Evolutionary conservation across 2,797 vertebrate genomes (phyloP), one percentile per base, ranked within the genome.

Genomic region (Coregonus suidteri): DNA sequence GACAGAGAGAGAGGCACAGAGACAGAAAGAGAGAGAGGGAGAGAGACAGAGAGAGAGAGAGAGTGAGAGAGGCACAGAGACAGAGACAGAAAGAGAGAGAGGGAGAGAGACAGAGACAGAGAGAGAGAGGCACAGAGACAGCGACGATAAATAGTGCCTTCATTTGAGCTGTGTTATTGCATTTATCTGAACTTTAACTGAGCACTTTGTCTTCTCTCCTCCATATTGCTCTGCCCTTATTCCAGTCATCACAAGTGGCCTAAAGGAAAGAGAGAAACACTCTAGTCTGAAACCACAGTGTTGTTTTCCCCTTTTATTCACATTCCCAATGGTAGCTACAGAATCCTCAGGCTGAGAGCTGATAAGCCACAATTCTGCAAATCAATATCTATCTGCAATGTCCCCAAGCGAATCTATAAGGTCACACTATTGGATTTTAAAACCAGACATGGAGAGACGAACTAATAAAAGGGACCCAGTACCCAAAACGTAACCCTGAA

Each of bases 391-490:
- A 84, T 89, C 86, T 88, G 78, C 79, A 71, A 77, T 75, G 84
- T 84, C 83, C 89, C 88, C 74, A 62, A 80, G 85, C 85, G 86
- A 79, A 81, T 88, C 85, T 82, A 80, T 91, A 94, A 93, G 92
- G 92, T 93, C 89, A 90, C 82, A 79, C 80, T 89, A 94, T 94
- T 80, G 90, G 90, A 91, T 91, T 92, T 83, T 65, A 76, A 80
- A 86, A 71, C 72, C 74, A 80, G 79, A 79, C 78, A 74, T 59
- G 72, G 76, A 77, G 85, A 90, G 86, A 79, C 3, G 62, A 72
- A 62, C 79, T 81, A 34, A 84, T 85, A 84, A 84, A 83, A 79
- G 74, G 65, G 65, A 77, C 84, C 76, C 74, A 77, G 67, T 9
- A 30, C 37, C 74, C 77, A 71, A 75, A 78, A 69, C 73, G 30